A percentile compares a stretch with the other conserved stretches of the same genome.
Conservation (phyloP, 2,797 vertebrate species). For the Florisuga fusca region DNA sequence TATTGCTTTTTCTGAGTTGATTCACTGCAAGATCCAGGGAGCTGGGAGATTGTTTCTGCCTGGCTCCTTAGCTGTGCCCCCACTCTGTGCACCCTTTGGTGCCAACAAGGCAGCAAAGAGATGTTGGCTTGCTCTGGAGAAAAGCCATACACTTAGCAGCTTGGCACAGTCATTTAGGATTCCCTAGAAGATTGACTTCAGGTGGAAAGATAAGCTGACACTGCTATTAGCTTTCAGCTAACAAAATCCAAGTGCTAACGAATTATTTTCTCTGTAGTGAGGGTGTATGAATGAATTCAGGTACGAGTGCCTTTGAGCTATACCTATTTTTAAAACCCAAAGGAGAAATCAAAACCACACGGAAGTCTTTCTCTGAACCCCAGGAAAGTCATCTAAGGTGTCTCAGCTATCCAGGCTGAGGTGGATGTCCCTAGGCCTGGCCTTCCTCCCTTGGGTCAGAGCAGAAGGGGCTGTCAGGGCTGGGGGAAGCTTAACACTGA, state of each 20-base stretch:
- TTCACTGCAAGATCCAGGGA: not conserved
- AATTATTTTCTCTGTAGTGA: not conserved
- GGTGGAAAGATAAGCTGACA: not conserved
- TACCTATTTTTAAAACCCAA: not conserved
- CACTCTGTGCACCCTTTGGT: not conserved
- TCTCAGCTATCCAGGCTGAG: not conserved
- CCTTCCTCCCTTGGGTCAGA: rapidly evolving
- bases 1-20: not conserved
- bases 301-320: not conserved
- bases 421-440: not conserved
- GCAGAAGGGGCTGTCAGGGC: not conserved
- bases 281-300: not conserved
- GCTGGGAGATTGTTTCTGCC: rapidly evolving
- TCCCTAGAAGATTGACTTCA: not conserved
- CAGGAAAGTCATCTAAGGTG: not conserved
- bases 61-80: rapidly evolving
- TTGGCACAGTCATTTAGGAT: not conserved
- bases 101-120: rapidly evolving
- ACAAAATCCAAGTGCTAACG: not conserved
- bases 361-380: not conserved
- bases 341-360: not conserved
- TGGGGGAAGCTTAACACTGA: rapidly evolving
- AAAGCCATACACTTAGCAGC: not conserved
- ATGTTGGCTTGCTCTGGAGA: not conserved
- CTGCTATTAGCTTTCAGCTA: not conserved